Conservation (phyloP, 2,113 vertebrate genomes). For the Actenoides hombroni region DNA sequence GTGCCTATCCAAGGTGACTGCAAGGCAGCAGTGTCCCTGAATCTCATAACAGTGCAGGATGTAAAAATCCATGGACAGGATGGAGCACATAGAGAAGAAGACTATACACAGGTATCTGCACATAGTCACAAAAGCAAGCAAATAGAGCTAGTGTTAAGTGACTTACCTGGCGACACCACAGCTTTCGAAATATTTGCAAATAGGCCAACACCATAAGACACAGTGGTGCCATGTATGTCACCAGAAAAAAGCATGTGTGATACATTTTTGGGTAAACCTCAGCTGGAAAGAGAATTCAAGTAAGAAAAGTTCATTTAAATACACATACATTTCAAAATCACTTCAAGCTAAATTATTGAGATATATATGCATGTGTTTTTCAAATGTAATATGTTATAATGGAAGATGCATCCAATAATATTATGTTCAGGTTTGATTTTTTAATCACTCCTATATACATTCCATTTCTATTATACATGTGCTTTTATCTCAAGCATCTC, state of each 20-base stretch:
- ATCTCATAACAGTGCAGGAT: background rate
- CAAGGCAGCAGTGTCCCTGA: background rate
- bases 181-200: constrained; percentile 95
- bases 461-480: background rate
- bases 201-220: constrained; percentile 97
- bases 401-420: background rate
- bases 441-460: background rate
- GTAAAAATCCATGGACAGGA: background rate
- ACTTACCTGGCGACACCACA: constrained; percentile 94
- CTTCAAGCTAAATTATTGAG: background rate
- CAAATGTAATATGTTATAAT: background rate
- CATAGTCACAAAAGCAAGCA: background rate
- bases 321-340: background rate
- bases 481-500: background rate
- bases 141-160: background rate
- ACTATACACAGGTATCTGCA: background rate
- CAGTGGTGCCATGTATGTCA: constrained; percentile 92
- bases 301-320: background rate
- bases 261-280: constrained; percentile 94
- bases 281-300: constrained; percentile 78
- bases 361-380: background rate
- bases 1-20: background rate
- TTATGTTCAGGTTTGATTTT: background rate
- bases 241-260: constrained; percentile 94
- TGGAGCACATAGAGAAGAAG: background rate